phyloP scores from a whole-genome alignment of 2,113 vertebrate species.

The Craseonycteris thonglongyai region DNA sequence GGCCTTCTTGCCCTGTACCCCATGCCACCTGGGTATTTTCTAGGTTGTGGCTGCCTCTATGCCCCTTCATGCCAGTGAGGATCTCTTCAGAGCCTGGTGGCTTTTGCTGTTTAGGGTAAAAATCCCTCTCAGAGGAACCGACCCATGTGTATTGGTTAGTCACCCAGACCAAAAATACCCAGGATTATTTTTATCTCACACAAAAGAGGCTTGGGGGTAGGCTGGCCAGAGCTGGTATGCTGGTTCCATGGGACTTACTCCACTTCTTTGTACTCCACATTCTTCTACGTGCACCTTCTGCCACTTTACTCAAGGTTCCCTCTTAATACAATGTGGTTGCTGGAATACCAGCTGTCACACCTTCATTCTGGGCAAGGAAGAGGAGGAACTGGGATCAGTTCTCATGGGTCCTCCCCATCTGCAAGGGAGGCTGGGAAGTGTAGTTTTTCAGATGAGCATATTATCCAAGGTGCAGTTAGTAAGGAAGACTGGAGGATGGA shows the following conservation, averaged over 20 bases:
- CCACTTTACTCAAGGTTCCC: not conserved
- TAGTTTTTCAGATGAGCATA: not conserved
- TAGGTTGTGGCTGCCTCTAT: not conserved
- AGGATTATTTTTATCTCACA: not conserved
- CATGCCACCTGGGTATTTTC: not conserved
- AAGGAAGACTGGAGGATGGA: not conserved
- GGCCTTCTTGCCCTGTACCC: not conserved
- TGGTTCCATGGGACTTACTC: not conserved
- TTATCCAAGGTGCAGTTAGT: not conserved
- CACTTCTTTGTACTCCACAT: not conserved
- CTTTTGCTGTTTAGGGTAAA: not conserved
- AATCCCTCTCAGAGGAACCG: not conserved
- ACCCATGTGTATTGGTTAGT: not conserved
- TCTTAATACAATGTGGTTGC: not conserved
- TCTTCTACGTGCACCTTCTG: not conserved
- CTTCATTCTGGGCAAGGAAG: not conserved
- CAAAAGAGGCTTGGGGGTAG: not conserved
- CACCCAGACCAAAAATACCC: not conserved
- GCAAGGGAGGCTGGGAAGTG: not conserved
- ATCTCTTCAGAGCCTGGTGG: not conserved
- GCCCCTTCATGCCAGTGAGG: not conserved
- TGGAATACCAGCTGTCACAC: not conserved
- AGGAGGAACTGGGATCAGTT: not conserved
- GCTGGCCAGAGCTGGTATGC: not conserved
- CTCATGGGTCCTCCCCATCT: not conserved